phyloP scores from a whole-genome alignment of 2,888 invertebrate genomes.

The Leptarthrus brevirostris region DNA sequence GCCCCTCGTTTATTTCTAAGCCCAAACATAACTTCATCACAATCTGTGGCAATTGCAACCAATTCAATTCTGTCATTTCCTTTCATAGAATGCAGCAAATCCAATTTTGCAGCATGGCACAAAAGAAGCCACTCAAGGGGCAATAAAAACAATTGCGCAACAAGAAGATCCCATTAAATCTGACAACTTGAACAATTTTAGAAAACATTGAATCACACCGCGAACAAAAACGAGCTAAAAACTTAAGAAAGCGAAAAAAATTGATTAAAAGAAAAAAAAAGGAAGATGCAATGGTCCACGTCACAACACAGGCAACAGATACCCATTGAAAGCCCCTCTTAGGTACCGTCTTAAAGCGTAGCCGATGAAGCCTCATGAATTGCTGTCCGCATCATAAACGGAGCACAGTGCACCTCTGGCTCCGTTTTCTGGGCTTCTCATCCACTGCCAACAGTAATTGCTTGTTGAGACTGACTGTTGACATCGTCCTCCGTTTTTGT shows the following conservation, averaged over 20 bases:
- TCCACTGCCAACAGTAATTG: constrained; percentile 48
- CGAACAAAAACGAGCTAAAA: constrained; percentile 47
- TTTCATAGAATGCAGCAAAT: constrained; percentile 53
- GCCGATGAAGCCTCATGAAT: constrained; percentile 33
- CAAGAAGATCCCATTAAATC: constrained; percentile 55
- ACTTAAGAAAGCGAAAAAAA: constrained; percentile 40
- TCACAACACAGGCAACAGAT: constrained; percentile 40
- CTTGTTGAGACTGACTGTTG: constrained; percentile 51
- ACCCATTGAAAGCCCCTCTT: constrained; percentile 43
- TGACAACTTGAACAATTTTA: constrained; percentile 55
- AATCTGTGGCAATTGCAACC: constrained; percentile 44
- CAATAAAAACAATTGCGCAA: constrained; percentile 53
- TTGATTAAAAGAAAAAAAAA: constrained; percentile 25
- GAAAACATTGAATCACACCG: constrained; percentile 54
- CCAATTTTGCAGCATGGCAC: constrained; percentile 48
- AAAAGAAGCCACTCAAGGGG: constrained; percentile 53
- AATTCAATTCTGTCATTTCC: constrained; percentile 54
- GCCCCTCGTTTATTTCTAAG: background rate
- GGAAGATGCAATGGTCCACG: constrained; percentile 28
- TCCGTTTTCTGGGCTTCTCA: constrained; percentile 8
- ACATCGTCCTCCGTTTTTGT: constrained; percentile 49
- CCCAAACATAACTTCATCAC: constrained; percentile 38
- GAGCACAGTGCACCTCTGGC: constrained; percentile 20
- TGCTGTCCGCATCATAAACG: constrained; percentile 36
- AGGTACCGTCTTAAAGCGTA: constrained; percentile 35